phyloP scores from a whole-genome alignment of 1,140 invertebrate genomes.

The Manduca sexta region DNA sequence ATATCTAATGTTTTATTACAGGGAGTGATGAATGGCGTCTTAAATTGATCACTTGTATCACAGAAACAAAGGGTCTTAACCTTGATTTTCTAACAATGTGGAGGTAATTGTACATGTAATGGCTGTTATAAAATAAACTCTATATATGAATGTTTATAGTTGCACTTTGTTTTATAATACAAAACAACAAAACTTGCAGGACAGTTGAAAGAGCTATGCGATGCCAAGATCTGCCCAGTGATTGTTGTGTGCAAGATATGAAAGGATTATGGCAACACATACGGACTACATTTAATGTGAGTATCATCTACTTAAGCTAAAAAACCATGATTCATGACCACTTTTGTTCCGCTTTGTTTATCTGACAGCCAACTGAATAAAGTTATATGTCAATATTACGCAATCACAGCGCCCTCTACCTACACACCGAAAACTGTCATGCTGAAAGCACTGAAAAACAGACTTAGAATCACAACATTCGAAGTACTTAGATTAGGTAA shows the following conservation, averaged over 20 bases:
- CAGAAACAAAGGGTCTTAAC: slow-evolving; percentile 42
- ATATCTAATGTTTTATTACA: slow-evolving; percentile 17
- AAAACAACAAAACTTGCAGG: slow-evolving; percentile 23
- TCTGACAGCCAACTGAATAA: too few species aligned
- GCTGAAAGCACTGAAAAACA: too few species aligned
- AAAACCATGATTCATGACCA: too few species aligned
- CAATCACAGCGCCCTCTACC: too few species aligned
- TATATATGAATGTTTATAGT: not conserved
- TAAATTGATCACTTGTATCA: slow-evolving; percentile 47
- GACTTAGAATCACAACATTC: too few species aligned
- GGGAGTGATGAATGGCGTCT: slow-evolving; percentile 61
- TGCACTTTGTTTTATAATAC: not conserved
- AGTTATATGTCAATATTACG: too few species aligned
- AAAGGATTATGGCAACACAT: slow-evolving; percentile 60
- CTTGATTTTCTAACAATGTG: slow-evolving; percentile 49
- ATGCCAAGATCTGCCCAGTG: slow-evolving; percentile 41
- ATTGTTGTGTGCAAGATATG: slow-evolving; percentile 61
- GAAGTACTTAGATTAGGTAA: too few species aligned
- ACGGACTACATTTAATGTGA: slow-evolving; percentile 54
- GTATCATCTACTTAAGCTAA: slow-evolving; percentile 4
- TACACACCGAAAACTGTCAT: too few species aligned
- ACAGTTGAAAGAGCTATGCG: slow-evolving; percentile 50
- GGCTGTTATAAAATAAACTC: not conserved
- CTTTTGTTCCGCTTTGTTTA: too few species aligned
- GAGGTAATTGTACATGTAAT: slow-evolving; percentile 34